Conservation (phyloP, 2,888 invertebrate genomes). For the Metacarcinus magister region DNA sequence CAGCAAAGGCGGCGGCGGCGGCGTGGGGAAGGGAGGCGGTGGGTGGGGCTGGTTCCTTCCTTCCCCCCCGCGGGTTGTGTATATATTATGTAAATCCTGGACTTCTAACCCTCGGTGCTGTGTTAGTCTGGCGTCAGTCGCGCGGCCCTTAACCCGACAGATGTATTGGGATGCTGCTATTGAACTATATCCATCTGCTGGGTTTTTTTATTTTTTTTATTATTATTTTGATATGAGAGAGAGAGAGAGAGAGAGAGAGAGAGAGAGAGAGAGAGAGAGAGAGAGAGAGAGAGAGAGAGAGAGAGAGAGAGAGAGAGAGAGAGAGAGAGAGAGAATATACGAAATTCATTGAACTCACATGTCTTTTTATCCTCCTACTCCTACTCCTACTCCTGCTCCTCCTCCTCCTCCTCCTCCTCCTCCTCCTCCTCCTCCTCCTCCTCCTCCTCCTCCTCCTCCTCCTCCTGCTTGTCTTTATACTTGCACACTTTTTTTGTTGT, state of each 20-base stretch:
- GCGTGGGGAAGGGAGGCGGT: background rate
- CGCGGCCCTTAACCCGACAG: background rate
- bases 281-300: background rate
- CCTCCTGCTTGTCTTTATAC: background rate
- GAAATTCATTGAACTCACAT: background rate
- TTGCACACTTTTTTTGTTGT: background rate
- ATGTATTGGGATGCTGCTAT: background rate
- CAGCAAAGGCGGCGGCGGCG: background rate
- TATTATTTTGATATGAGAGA: too few relatives aligned
- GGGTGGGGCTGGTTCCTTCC: background rate
- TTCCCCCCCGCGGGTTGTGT: background rate
- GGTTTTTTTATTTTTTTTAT: too few relatives aligned
- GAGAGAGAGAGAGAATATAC: too few relatives aligned
- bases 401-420: slow-evolving; percentile 29
- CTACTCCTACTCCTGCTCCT: background rate
- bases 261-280: too few relatives aligned
- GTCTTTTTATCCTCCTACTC: background rate
- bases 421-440: slow-evolving; percentile 22
- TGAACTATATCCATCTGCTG: too few relatives aligned
- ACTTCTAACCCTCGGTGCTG: background rate
- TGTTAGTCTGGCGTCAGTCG: background rate
- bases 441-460: background rate
- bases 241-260: too few relatives aligned
- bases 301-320: background rate
- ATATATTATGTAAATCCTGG: background rate